Conservation (phyloP, 2,888 invertebrate species). For the Drosophila differens region DNA sequence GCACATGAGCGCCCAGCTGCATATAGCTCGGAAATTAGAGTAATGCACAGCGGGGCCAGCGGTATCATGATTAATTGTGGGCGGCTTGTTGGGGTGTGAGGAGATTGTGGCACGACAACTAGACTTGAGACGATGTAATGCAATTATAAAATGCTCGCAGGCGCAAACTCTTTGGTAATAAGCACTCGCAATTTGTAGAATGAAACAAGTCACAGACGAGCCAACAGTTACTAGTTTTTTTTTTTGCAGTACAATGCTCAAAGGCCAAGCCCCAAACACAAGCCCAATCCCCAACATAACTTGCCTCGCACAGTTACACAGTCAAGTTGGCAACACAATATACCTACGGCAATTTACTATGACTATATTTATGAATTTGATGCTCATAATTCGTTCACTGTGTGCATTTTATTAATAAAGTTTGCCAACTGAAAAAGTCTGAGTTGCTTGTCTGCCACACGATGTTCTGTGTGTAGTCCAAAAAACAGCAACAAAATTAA, state of each 20-base stretch:
- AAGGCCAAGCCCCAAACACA: neutral
- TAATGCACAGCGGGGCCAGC: constrained; percentile 39
- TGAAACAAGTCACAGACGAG: constrained; percentile 51
- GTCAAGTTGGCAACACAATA: constrained; percentile 41
- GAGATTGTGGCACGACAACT: neutral
- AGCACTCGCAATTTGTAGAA: constrained; percentile 69
- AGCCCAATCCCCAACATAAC: neutral
- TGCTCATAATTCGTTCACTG: constrained; percentile 72
- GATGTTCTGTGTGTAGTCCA: constrained; percentile 1
- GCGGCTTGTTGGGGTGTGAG: neutral
- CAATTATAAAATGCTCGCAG: constrained; percentile 72
- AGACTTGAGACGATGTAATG: constrained; percentile 58
- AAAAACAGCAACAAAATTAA: constrained; percentile 3
- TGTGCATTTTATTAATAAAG: constrained; percentile 78
- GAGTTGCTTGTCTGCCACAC: constrained; percentile 45
- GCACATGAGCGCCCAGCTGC: constrained; percentile 70
- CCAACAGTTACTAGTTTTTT: constrained; percentile 26
- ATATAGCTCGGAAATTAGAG: constrained; percentile 57
- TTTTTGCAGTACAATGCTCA: constrained; percentile 16
- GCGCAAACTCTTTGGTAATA: constrained; percentile 64
- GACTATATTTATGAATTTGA: constrained; percentile 60
- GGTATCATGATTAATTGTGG: neutral
- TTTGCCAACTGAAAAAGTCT: constrained; percentile 45
- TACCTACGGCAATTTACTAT: constrained; percentile 54
- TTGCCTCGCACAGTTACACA: constrained; percentile 1